These are phyloP conservation scores for Cheilosia variabilis DNA, from an alignment of 2,888 invertebrate species.

Conservation along the genomic window DNA sequence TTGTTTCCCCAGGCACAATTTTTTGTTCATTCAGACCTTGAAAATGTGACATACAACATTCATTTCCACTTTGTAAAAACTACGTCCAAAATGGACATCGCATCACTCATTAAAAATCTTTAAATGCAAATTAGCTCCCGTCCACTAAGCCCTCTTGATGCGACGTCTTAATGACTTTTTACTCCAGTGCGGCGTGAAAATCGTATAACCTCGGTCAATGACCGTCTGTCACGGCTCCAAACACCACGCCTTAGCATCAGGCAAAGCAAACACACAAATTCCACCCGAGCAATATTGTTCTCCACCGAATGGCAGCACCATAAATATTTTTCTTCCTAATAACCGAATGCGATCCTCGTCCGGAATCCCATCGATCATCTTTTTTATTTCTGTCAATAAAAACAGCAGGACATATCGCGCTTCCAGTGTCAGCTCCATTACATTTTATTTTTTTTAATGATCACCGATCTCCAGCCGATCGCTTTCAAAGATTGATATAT, in stretches of 20 bases:
- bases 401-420: constrained; percentile 70
- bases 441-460: constrained; percentile 31
- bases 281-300: constrained; percentile 22
- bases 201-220: constrained; percentile 42
- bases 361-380: constrained; percentile 63
- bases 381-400: constrained; percentile 75
- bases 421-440: constrained; percentile 50
- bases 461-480: constrained; percentile 68
- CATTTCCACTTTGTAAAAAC: too few species aligned
- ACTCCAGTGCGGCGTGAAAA: neutral
- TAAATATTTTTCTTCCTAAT: constrained; percentile 1
- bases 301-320: constrained; percentile 2
- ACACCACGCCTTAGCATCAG: neutral
- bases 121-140: neutral
- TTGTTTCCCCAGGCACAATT: too few species aligned
- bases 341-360: constrained; percentile 13
- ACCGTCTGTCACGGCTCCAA: constrained; percentile 9
- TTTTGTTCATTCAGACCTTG: too few species aligned
- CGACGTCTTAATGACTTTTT: constrained; percentile 3
- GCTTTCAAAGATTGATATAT: constrained; percentile 65
- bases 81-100: neutral
- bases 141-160: constrained; percentile 31
- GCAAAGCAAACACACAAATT: neutral
- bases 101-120: neutral
- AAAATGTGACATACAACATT: too few species aligned